phyloP scores from a whole-genome alignment of 35 echinoderm and acorn worm species.

The Heliocidaris tuberculata region DNA sequence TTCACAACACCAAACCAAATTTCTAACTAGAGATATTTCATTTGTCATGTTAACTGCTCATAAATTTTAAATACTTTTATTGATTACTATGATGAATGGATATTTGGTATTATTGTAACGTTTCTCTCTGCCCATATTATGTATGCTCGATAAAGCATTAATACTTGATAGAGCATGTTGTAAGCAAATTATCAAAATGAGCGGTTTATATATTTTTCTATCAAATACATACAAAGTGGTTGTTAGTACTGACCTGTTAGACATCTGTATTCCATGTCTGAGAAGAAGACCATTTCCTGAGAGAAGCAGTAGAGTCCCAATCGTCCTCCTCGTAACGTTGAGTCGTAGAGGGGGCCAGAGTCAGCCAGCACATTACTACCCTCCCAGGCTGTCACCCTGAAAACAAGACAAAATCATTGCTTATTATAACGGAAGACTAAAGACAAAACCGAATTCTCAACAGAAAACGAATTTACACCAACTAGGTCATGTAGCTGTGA shows the following conservation, averaged over 20 bases:
- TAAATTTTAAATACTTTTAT: too few relatives aligned
- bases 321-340: constrained; percentile 82
- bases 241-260: constrained; percentile 47
- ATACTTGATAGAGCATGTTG: too few relatives aligned
- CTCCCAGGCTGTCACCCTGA: constrained; percentile 80
- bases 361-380: constrained; percentile 76
- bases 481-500: too few relatives aligned
- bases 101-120: too few relatives aligned
- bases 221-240: background rate
- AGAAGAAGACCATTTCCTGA: constrained; percentile 99
- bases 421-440: background rate
- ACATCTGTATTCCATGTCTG: constrained; percentile 91
- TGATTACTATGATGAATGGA: too few relatives aligned
- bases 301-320: constrained; percentile 96
- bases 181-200: background rate
- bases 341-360: constrained; percentile 87
- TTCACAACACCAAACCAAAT: too few relatives aligned
- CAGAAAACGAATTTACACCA: background rate
- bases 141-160: too few relatives aligned
- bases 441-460: background rate
- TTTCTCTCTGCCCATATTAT: too few relatives aligned
- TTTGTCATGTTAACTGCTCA: too few relatives aligned
- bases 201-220: background rate
- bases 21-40: too few relatives aligned
- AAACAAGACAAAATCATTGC: constrained; percentile 11